These are phyloP conservation scores for Anomalospiza imberbis DNA, from an alignment of 2,797 vertebrate species.

Conservation along the genomic window DNA sequence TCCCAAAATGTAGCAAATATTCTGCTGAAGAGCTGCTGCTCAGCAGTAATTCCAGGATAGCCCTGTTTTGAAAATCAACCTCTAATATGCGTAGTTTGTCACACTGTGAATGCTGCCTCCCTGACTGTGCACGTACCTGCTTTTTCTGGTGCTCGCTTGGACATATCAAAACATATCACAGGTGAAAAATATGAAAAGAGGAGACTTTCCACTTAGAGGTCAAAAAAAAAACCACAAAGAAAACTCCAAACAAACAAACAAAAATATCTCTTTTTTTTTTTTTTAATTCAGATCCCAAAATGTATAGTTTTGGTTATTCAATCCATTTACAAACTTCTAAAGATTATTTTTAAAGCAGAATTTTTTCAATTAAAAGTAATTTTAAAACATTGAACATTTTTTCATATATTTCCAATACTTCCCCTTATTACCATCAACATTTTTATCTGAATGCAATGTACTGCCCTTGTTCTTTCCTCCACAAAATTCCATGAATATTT, in stretches of 20 bases:
- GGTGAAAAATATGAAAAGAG: neutral
- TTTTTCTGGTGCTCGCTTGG: neutral
- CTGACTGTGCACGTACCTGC: fast-evolving
- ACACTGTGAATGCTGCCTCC: neutral
- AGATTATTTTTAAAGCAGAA: neutral
- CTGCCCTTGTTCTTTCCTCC: neutral
- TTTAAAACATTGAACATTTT: neutral
- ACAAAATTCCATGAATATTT: neutral
- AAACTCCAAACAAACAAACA: neutral
- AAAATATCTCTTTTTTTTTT: neutral
- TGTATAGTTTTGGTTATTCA: neutral
- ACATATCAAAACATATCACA: neutral
- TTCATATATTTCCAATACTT: neutral
- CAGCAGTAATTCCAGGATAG: neutral
- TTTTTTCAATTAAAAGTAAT: neutral
- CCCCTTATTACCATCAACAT: neutral
- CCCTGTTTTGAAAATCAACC: neutral
- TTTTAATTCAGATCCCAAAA: neutral
- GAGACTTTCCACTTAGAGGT: neutral
- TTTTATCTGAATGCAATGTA: neutral
- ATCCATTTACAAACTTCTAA: neutral
- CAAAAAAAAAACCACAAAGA: neutral
- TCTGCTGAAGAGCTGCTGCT: neutral
- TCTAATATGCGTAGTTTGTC: neutral
- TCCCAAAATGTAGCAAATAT: neutral